These are phyloP conservation scores for Oasisia sp. DNA, from an alignment of 2,888 invertebrate species.

Conservation along the genomic window DNA sequence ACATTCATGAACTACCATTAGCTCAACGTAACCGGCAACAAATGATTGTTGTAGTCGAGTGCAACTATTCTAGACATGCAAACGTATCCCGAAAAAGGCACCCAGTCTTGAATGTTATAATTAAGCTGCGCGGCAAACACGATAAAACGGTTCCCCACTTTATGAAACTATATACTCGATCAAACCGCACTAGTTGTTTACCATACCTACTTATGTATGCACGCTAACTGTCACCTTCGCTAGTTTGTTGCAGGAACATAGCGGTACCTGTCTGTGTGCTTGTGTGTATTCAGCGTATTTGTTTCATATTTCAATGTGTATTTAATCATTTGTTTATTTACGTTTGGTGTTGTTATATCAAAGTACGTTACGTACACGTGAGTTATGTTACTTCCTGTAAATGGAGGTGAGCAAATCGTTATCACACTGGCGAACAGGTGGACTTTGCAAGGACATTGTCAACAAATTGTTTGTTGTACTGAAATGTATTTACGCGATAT, in stretches of 20 bases:
- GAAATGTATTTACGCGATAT: background rate
- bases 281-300: background rate
- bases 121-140: background rate
- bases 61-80: background rate
- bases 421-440: background rate
- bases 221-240: background rate
- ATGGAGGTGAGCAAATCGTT: background rate
- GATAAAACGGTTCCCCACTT: background rate
- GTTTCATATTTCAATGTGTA: background rate
- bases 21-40: background rate
- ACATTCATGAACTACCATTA: background rate
- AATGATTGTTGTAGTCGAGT: background rate
- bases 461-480: background rate
- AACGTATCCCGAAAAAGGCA: background rate
- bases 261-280: background rate
- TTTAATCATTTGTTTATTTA: background rate
- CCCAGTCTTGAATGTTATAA: background rate
- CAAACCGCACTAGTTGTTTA: background rate
- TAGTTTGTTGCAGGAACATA: background rate
- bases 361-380: background rate
- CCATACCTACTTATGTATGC: background rate
- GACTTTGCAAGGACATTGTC: background rate
- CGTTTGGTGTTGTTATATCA: background rate
- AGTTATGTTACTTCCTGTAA: background rate
- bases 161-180: background rate